Conservation (phyloP, 2,113 vertebrate genomes). For the Ceyx melanurus region DNA sequence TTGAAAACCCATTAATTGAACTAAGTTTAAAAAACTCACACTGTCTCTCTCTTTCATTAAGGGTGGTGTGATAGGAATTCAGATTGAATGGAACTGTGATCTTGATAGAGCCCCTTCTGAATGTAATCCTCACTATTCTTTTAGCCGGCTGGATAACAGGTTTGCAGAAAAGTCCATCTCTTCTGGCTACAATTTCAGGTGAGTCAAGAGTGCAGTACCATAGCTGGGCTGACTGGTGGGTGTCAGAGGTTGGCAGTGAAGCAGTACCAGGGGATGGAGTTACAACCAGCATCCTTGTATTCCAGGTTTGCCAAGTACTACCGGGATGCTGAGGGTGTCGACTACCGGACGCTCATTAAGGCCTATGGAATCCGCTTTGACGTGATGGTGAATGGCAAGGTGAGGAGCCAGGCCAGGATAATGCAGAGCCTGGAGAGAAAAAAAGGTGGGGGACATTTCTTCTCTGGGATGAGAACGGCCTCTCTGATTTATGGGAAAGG, state of each 20-base stretch:
- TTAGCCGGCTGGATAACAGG: slow-evolving; percentile 87
- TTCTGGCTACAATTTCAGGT: slow-evolving; percentile 98
- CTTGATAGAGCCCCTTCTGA: slow-evolving; percentile 86
- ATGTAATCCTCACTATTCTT: slow-evolving; percentile 90
- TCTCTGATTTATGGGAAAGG: not conserved
- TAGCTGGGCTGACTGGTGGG: not conserved
- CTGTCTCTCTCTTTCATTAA: slow-evolving; percentile 68
- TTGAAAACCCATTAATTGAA: not conserved
- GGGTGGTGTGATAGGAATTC: slow-evolving; percentile 92
- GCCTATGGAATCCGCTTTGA: slow-evolving; percentile 96
- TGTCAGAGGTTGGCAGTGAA: not conserved
- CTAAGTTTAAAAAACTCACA: slow-evolving; percentile 22
- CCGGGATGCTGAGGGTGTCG: slow-evolving; percentile 78
- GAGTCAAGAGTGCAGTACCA: not conserved
- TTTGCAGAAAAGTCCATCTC: slow-evolving; percentile 76
- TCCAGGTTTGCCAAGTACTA: slow-evolving; percentile 90
- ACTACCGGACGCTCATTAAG: slow-evolving; percentile 88
- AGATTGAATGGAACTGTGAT: slow-evolving; percentile 95
- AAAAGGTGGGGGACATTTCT: not conserved
- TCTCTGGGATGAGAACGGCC: not conserved
- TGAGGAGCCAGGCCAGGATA: slow-evolving; percentile 10
- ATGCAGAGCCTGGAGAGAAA: not conserved
- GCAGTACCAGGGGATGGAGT: not conserved
- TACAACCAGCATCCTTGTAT: not conserved
- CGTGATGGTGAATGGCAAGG: slow-evolving; percentile 92